phyloP scores from a whole-genome alignment of 2,113 vertebrate species.

The Lamprologus sp. region DNA sequence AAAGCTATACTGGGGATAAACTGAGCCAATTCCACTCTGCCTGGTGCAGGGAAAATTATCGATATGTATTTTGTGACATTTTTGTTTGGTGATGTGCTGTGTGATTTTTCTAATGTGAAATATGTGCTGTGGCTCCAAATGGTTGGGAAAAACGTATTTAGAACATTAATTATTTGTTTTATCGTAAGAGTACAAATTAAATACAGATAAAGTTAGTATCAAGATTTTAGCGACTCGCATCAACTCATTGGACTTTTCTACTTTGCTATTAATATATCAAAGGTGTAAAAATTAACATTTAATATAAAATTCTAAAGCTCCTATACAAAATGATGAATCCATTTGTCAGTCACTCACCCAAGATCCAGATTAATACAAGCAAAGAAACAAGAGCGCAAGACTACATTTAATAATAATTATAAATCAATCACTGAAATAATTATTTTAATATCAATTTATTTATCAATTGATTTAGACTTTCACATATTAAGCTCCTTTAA shows the following conservation, averaged over 20 bases:
- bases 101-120: background rate
- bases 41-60: background rate
- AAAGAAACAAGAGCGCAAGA: background rate
- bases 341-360: background rate
- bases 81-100: background rate
- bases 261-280: background rate
- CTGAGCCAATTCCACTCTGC: background rate
- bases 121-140: background rate
- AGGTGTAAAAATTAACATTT: background rate
- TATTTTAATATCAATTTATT: background rate
- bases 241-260: rapidly evolving
- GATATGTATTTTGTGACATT: background rate
- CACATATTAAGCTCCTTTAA: background rate
- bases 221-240: rapidly evolving
- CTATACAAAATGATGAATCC: rapidly evolving
- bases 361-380: background rate
- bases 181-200: background rate
- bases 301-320: background rate
- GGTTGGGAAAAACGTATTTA: rapidly evolving
- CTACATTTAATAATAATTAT: background rate
- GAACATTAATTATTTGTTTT: background rate
- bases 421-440: background rate
- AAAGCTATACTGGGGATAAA: background rate
- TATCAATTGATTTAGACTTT: background rate
- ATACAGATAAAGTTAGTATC: background rate